These are phyloP conservation scores for Troides helena DNA, from an alignment of 2,888 invertebrate species.

Conservation along the genomic window DNA sequence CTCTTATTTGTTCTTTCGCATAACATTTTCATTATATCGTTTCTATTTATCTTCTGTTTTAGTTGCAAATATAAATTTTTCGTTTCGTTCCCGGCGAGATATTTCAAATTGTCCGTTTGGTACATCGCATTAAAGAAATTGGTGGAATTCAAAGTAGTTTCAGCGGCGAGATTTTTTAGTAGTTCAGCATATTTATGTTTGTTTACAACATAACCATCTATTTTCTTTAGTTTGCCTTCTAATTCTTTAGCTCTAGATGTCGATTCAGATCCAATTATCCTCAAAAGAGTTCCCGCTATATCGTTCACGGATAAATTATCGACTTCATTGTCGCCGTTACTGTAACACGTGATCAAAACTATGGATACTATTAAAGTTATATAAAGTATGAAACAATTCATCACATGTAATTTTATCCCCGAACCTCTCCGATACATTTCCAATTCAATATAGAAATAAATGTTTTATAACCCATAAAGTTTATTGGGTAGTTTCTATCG, in stretches of 20 bases:
- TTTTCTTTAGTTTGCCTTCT: conserved; percentile 51
- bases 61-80: conserved; percentile 61
- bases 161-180: conserved; percentile 47
- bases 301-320: conserved; percentile 35
- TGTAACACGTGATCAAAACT: conserved; percentile 12
- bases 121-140: conserved; percentile 57
- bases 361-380: conserved; percentile 13
- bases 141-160: conserved; percentile 52
- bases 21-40: conserved; percentile 58
- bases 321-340: conserved; percentile 28
- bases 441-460: conserved; percentile 15
- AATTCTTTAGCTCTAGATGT: conserved; percentile 48
- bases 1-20: conserved; percentile 41
- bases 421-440: conserved; percentile 8
- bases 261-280: conserved; percentile 33
- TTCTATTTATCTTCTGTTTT: conserved; percentile 66
- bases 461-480: conserved; percentile 36
- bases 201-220: conserved; percentile 52
- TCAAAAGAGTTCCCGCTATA: conserved; percentile 42
- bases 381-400: conserved; percentile 15
- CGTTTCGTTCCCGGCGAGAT: conserved; percentile 43
- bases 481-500: conserved; percentile 33
- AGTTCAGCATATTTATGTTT: conserved; percentile 46
- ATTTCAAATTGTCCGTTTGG: conserved; percentile 53
- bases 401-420: conserved; percentile 7